These are phyloP conservation scores for Melanchra persicariae DNA, from an alignment of 2,888 invertebrate species.

Conservation along the genomic window DNA sequence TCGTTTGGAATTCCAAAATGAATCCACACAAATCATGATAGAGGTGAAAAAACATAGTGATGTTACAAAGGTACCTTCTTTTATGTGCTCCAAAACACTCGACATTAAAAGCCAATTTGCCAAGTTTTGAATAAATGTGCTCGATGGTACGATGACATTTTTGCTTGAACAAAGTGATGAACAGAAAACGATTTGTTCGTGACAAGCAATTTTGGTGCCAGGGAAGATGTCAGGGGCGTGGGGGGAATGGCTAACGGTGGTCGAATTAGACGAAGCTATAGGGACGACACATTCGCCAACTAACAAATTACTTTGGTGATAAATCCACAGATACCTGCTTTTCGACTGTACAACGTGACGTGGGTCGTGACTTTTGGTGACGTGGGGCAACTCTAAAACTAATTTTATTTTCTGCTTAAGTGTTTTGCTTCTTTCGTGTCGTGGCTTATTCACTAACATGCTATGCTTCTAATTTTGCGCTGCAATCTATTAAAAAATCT, in stretches of 20 bases:
- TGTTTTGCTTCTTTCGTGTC: conserved; percentile 37
- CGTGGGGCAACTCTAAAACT: conserved; percentile 50
- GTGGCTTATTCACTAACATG: conserved; percentile 59
- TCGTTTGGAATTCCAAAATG: conserved; percentile 59
- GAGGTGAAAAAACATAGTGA: conserved; percentile 62
- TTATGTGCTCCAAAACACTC: conserved; percentile 59
- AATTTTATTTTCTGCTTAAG: conserved; percentile 31
- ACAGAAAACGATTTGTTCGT: conserved; percentile 84
- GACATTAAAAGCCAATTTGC: conserved; percentile 74
- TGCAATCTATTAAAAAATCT: conserved; percentile 50
- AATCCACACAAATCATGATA: conserved; percentile 64
- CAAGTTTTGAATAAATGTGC: conserved; percentile 73
- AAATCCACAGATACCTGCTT: conserved; percentile 79
- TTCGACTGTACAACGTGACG: conserved; percentile 87
- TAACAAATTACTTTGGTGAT: conserved; percentile 87
- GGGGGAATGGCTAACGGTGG: conserved; percentile 80
- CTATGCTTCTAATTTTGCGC: conserved; percentile 48
- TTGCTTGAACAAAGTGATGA: conserved; percentile 75
- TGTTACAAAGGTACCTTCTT: conserved; percentile 63
- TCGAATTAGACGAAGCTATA: conserved; percentile 86
- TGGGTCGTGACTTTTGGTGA: conserved; percentile 40
- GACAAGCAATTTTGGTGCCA: conserved; percentile 85
- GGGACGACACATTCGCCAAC: conserved; percentile 89
- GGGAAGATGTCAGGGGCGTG: conserved; percentile 79
- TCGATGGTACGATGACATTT: conserved; percentile 76